Percentiles rank a stretch among this genome's conserved stretches.
Evolutionary conservation across 2,888 invertebrate genomes (phyloP).

Genomic region (Amphipyra berbera): DNA sequence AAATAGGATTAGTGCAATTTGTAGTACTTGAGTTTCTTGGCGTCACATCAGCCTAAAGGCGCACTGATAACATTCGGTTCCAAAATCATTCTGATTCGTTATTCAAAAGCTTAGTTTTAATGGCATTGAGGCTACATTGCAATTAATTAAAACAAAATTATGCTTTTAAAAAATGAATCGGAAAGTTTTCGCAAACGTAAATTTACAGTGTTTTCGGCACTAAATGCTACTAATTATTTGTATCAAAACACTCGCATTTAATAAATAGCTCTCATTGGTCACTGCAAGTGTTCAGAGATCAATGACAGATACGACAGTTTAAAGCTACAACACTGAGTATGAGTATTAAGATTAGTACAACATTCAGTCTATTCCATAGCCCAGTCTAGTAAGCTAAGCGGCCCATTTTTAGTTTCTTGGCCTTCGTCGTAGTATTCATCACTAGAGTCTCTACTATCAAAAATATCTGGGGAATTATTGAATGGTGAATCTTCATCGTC

Average conservation of each 20-base stretch:
- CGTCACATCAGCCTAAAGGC: slow-evolving; percentile 18
- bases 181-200: slow-evolving; percentile 1
- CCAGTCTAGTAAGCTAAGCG: slow-evolving; percentile 81
- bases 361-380: slow-evolving; percentile 84
- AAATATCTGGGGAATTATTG: slow-evolving; percentile 52
- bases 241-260: slow-evolving; percentile 51
- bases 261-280: slow-evolving; percentile 49
- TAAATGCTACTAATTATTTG: slow-evolving; percentile 77
- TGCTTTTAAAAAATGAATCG: neutral
- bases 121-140: neutral
- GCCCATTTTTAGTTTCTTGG: slow-evolving; percentile 69
- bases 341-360: slow-evolving; percentile 59
- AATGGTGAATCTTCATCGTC: slow-evolving; percentile 38
- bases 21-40: slow-evolving; percentile 38
- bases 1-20: slow-evolving; percentile 51
- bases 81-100: neutral
- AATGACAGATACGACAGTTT: slow-evolving; percentile 56
- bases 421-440: slow-evolving; percentile 68
- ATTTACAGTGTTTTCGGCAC: slow-evolving; percentile 16
- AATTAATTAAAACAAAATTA: neutral
- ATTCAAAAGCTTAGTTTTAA: neutral
- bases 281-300: slow-evolving; percentile 62
- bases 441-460: slow-evolving; percentile 45
- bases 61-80: slow-evolving; percentile 3
- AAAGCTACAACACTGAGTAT: slow-evolving; percentile 68